Conservation (phyloP, 2,888 invertebrate genomes). For the Aspidapion aeneum region DNA sequence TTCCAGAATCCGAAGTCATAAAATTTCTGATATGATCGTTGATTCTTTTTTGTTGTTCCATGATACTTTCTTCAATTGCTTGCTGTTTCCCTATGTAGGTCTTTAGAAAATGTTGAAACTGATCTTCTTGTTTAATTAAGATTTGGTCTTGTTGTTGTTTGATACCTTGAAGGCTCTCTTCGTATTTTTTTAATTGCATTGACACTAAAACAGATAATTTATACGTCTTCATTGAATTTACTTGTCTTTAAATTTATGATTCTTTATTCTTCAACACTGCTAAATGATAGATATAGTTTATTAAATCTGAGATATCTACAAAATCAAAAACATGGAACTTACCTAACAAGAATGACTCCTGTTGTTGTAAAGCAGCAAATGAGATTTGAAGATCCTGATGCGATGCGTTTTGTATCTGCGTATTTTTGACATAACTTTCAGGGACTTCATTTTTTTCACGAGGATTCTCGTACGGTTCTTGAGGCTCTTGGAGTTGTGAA, state of each 20-base stretch:
- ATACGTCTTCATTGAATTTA: no score
- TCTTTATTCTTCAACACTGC: no score
- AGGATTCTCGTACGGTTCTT: constrained; percentile 44
- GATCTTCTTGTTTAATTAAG: constrained; percentile 52
- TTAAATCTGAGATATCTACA: no score
- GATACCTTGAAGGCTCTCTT: constrained; percentile 56
- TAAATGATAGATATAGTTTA: no score
- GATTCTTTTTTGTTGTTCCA: constrained; percentile 59
- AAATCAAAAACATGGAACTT: no score
- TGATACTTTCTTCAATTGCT: constrained; percentile 57
- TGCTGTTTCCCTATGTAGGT: constrained; percentile 55
- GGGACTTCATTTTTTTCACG: background rate
- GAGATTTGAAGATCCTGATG: constrained; percentile 27
- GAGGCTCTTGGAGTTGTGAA: constrained; percentile 39
- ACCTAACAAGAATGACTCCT: constrained; percentile 60
- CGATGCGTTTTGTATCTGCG: background rate
- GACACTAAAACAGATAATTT: no score
- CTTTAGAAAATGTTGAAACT: constrained; percentile 53
- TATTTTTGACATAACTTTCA: background rate
- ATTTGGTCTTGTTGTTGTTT: constrained; percentile 57
- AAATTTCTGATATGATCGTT: constrained; percentile 53
- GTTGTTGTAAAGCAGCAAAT: constrained; percentile 56
- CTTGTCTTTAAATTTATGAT: no score
- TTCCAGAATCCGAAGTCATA: background rate
- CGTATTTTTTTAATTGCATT: constrained; percentile 60